phyloP scores from a whole-genome alignment of 92 coral and sea anemone genomes.

The Metridium senile region DNA sequence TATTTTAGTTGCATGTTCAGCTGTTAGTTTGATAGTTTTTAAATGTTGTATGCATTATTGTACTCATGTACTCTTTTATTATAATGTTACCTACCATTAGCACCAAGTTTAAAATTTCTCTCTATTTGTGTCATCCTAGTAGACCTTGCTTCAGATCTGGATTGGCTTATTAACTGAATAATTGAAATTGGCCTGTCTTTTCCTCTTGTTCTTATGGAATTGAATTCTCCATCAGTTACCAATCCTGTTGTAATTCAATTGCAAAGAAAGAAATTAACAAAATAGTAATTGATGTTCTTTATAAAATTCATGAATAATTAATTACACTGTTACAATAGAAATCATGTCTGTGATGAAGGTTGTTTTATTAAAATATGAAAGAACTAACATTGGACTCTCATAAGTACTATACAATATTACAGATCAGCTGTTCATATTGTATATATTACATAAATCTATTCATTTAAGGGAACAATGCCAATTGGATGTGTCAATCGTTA shows the following conservation, averaged over 20 bases:
- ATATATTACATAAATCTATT: too few relatives aligned
- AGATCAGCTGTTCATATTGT: too few relatives aligned
- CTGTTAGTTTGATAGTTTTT: too few relatives aligned
- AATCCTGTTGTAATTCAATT: conserved; percentile 59
- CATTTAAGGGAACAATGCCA: neutral
- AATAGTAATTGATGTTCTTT: too few relatives aligned
- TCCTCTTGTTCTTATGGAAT: conserved; percentile 65
- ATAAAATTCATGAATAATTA: too few relatives aligned
- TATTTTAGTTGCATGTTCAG: too few relatives aligned
- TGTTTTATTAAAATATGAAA: too few relatives aligned
- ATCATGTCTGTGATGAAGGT: too few relatives aligned
- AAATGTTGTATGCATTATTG: conserved; percentile 12
- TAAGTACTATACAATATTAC: too few relatives aligned
- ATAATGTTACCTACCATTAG: neutral
- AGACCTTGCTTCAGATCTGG: conserved; percentile 37
- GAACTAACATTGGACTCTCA: too few relatives aligned
- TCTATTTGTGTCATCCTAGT: conserved; percentile 5
- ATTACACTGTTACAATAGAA: too few relatives aligned
- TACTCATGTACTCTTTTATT: neutral
- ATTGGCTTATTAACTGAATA: conserved; percentile 55
- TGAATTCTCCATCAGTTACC: too few relatives aligned
- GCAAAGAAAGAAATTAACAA: neutral
- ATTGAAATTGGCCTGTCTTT: conserved; percentile 34
- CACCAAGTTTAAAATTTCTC: conserved; percentile 12
- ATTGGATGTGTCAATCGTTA: neutral